A percentile compares a stretch with the other conserved stretches of the same genome.
These are phyloP conservation scores for Magallana ariakensis DNA, from an alignment of 1,140 invertebrate species.

Conservation along the genomic window DNA sequence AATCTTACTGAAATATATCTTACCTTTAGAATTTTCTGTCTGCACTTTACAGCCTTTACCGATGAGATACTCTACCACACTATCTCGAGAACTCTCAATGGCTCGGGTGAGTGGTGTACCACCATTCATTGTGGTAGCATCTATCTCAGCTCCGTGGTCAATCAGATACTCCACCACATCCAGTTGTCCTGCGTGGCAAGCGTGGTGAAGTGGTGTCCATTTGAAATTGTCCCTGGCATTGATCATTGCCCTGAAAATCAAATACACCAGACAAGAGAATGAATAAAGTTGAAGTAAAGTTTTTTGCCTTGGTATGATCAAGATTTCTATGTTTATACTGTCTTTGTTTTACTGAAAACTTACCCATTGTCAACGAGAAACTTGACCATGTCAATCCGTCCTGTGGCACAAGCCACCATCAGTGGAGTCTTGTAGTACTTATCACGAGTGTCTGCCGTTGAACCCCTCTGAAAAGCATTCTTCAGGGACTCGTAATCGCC, in stretches of 20 bases:
- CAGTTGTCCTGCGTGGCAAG: slow-evolving; percentile 78
- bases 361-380: slow-evolving; percentile 78
- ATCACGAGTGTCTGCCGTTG: slow-evolving; percentile 78
- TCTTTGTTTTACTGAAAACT: slow-evolving; percentile 6
- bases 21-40: slow-evolving; percentile 79
- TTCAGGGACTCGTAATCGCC: slow-evolving; percentile 77
- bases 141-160: slow-evolving; percentile 76
- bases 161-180: slow-evolving; percentile 77
- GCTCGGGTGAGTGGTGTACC: slow-evolving; percentile 79
- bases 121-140: slow-evolving; percentile 77
- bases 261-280: not conserved
- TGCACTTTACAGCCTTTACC: slow-evolving; percentile 77
- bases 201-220: slow-evolving; percentile 80
- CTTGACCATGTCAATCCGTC: slow-evolving; percentile 76
- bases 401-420: slow-evolving; percentile 76
- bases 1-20: not conserved
- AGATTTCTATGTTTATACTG: not conserved
- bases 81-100: slow-evolving; percentile 78
- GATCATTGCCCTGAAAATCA: slow-evolving; percentile 73
- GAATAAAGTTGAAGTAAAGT: not conserved
- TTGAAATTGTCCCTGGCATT: slow-evolving; percentile 80
- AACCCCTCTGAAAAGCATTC: slow-evolving; percentile 73
- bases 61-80: slow-evolving; percentile 78
- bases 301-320: not conserved
- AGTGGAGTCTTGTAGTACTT: slow-evolving; percentile 80